Evolutionary conservation across 2,797 vertebrate species (phyloP), one percentile per base, ranked within the genome.

Genomic region (Pterois miles): DNA sequence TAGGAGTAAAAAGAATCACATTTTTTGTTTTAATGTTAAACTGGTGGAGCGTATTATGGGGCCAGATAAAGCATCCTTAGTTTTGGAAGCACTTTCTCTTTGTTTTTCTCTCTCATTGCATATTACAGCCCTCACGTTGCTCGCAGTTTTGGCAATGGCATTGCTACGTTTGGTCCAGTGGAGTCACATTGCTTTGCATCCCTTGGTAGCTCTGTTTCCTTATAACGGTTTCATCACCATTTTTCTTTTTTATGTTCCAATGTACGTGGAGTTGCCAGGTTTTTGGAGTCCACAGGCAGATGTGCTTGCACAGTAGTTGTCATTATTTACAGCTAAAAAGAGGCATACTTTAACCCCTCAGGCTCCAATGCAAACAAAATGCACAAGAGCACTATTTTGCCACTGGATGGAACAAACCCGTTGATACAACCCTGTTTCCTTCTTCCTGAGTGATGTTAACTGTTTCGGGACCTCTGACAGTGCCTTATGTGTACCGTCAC

Each of bases 221-320:
- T 84, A 52, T 76, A 88, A 85, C 76, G 78, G 65, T 90, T 91
- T 84, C 74, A 78, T 81, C 82, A 64, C 53, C 64, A 68, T 71
- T 87, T 84, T 84, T 86, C 29, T 69, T 77, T 62, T 91, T 87
- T 83, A 87, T 80, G 80, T 43, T 66, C 84, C 72, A 68, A 91
- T 87, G 82, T 66, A 77, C 83, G 68, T 75, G 71, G 36, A n/a
- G 27, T 76, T 78, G 60, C 83, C 52, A 77, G 81, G 58, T 48
- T 87, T 88, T 82, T 62, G 23, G 50, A 89, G 58, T 82, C 69
- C 68, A 74, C 48, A 63, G 66, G 82, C 82, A 88, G 78, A 89
- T 81, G 82, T 82, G 65, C 66, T 68, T 62, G 66, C 64, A 85
- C 83, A 87, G 67, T 84, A 79, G 71, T 64, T 88, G 70, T 77